These are phyloP conservation scores for Chloroclystis v-ata DNA, from an alignment of 2,888 invertebrate genomes.

Conservation along the genomic window DNA sequence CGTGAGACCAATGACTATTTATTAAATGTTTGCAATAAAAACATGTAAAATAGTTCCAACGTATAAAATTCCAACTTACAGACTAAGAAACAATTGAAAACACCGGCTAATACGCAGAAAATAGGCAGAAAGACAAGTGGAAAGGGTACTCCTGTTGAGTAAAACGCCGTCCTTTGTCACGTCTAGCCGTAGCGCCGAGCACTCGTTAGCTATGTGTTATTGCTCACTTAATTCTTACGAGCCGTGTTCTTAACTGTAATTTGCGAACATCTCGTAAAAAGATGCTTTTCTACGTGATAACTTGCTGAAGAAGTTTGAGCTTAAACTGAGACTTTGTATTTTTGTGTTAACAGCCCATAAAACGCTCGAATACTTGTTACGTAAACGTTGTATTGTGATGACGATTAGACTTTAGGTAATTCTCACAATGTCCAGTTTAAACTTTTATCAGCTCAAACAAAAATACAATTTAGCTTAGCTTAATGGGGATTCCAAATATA, in stretches of 20 bases:
- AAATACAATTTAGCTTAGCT: no score
- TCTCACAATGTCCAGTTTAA: no score
- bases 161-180: slow-evolving; percentile 43
- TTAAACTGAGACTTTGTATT: slow-evolving; percentile 19
- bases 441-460: no score
- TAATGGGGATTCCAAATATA: no score
- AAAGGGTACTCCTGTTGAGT: slow-evolving; percentile 38
- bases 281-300: slow-evolving; percentile 30
- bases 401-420: no score
- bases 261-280: slow-evolving; percentile 38
- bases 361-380: no score
- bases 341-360: slow-evolving; percentile 5
- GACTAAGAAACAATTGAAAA: slow-evolving; percentile 21
- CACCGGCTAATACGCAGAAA: slow-evolving; percentile 20
- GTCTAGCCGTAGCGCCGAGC: slow-evolving; percentile 41
- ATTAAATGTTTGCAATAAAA: no score
- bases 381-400: no score
- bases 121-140: slow-evolving; percentile 33
- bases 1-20: no score
- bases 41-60: no score
- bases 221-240: slow-evolving; percentile 53
- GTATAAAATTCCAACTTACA: slow-evolving; percentile 17
- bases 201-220: slow-evolving; percentile 54
- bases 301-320: slow-evolving; percentile 22
- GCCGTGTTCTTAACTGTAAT: slow-evolving; percentile 41